Conservation (phyloP, 2,797 vertebrate genomes). For the Alcedo quadribrachys region DNA sequence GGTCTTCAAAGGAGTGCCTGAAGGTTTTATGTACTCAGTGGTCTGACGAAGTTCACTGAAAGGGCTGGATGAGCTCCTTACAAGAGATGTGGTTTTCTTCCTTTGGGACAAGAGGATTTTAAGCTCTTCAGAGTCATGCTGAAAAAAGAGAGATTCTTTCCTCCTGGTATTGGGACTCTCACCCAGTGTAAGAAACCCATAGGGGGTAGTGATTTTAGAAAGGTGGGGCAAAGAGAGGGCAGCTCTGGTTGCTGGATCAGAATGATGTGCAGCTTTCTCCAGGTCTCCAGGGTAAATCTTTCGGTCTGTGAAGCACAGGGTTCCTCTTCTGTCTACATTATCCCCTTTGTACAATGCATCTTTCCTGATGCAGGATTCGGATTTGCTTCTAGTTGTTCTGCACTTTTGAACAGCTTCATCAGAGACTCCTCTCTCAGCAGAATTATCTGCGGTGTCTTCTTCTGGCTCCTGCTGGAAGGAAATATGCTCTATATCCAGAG, state of each 20-base stretch:
- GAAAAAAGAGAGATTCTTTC: slow-evolving; percentile 85
- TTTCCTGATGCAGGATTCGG: slow-evolving; percentile 36
- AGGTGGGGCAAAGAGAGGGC: slow-evolving; percentile 84
- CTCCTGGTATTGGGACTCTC: slow-evolving; percentile 84
- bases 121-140: slow-evolving; percentile 20
- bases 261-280: slow-evolving; percentile 46
- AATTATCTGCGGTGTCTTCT: neutral
- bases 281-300: neutral
- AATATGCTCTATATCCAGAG: slow-evolving; percentile 52
- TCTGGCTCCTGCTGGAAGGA: slow-evolving; percentile 7
- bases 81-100: neutral
- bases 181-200: slow-evolving; percentile 81
- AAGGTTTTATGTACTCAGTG: neutral
- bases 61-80: neutral
- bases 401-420: neutral
- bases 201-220: slow-evolving; percentile 74
- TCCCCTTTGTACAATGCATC: neutral
- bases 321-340: slow-evolving; percentile 20
- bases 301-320: neutral
- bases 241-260: slow-evolving; percentile 79
- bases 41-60: neutral
- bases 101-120: slow-evolving; percentile 37
- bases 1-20: neutral
- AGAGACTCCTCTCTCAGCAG: neutral
- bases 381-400: slow-evolving; percentile 46